Evolutionary conservation across 2,888 invertebrate species (phyloP).

Genomic region (Pachliopta kotzebuea): DNA sequence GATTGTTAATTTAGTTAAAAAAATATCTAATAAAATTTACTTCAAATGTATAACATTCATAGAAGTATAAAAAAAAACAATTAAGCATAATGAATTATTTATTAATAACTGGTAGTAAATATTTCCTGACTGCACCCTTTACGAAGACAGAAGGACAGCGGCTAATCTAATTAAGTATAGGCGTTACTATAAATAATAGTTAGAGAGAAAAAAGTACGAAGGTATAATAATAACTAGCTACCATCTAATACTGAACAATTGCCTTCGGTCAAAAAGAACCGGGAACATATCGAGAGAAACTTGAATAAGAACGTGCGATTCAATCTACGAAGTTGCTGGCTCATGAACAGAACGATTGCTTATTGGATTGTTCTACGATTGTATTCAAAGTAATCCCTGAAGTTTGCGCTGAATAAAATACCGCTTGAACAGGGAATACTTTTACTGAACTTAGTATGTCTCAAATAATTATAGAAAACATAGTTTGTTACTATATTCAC

Average conservation of each 20-base stretch:
- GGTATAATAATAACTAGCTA: background rate
- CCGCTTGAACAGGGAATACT: background rate
- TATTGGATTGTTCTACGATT: conserved; percentile 37
- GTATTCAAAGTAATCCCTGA: conserved; percentile 33
- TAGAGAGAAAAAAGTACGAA: background rate
- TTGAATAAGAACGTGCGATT: conserved; percentile 36
- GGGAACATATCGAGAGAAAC: conserved; percentile 33
- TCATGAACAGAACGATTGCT: conserved; percentile 35
- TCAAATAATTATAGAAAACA: background rate
- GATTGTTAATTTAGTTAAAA: no score
- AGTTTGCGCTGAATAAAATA: conserved; percentile 25
- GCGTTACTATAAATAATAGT: background rate
- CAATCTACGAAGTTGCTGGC: conserved; percentile 35
- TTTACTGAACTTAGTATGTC: background rate
- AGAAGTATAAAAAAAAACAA: no score
- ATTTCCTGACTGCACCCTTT: no score
- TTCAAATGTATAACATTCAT: no score
- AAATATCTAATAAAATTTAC: no score
- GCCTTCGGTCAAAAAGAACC: conserved; percentile 32
- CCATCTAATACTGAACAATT: conserved; percentile 12
- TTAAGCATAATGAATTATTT: no score
- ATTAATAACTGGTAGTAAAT: no score
- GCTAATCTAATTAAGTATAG: no score
- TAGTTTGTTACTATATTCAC: background rate
- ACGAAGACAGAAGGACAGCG: no score